Conservation (phyloP, 2,113 vertebrate genomes). For the Thermophis baileyi region DNA sequence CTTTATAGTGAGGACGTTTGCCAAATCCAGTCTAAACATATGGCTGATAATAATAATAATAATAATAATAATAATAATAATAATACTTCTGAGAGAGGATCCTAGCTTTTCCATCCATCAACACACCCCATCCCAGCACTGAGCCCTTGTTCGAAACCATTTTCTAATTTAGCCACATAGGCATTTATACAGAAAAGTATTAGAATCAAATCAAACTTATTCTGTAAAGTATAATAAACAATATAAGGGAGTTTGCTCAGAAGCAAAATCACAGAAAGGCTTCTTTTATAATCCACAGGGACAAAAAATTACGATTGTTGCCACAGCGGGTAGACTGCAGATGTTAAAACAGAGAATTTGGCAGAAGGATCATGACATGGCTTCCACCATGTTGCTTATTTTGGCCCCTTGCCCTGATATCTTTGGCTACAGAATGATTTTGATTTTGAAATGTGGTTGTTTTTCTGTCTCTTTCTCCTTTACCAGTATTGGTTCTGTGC, state of each 20-base stretch:
- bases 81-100: neutral
- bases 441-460: neutral
- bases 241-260: neutral
- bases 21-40: too few relatives aligned
- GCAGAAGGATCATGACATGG: neutral
- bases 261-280: neutral
- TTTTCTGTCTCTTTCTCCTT: neutral
- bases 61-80: too few relatives aligned
- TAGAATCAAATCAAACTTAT: constrained; percentile 10
- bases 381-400: neutral
- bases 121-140: neutral
- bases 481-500: neutral
- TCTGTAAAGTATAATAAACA: neutral
- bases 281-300: neutral
- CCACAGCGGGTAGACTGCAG: neutral
- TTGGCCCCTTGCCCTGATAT: neutral
- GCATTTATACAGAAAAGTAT: neutral
- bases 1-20: too few relatives aligned
- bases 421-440: neutral
- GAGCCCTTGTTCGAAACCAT: neutral
- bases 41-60: too few relatives aligned
- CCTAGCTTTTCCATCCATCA: neutral
- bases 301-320: neutral
- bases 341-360: neutral
- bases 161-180: neutral